Base-by-base conservation (phyloP, 2,797 vertebrate genomes). In the Sparus aurata region DNA sequence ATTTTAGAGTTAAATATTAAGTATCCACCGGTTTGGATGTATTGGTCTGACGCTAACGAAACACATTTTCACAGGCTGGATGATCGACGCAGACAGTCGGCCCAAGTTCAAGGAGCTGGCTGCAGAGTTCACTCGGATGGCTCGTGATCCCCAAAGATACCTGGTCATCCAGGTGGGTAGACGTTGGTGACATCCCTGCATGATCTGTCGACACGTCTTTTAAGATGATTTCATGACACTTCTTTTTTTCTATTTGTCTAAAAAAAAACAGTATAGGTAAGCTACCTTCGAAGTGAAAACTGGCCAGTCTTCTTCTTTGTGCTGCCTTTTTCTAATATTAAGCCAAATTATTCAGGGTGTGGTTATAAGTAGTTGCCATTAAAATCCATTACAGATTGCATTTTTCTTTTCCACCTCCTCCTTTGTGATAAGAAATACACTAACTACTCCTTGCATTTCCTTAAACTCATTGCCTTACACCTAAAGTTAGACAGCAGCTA, bases 31-130 rank as follows among this genome's bases (percentile, higher is more conserved):
- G 45, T 54, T 43, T 62, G 22, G 50, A 1, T 47, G 20, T 30
- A 41, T 66, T 12, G 58, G 6, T 69, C 38, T 49, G 4, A 43
- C 2, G 20, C 3, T 82, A 64, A 84, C 18, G 38, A 64, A 55
- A 78, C 12, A 9, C 1, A n/a, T 85, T 58, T 82, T 83, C 77
- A 61, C 85, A 99, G 98, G 98, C 88, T 99, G 98, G 98, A 99
- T 99, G 98, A 99, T 99, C 65, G 98, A 99, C 90, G 98, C 98
- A 61, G 98, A 99, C 88, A 99, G 98, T 92, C 95, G 98, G 55
- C 98, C 98, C 1, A 99, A 98, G 92, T 99, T 99, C 94, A 99
- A 99, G 88, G 98, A 99, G 90, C 93, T 99, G 85, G 98, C 97
- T 77, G 98, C 97, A 57, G 98, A 99, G 91, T 99, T 99, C 92